phyloP scores from a whole-genome alignment of 2,888 invertebrate genomes.

The Sympetrum striolatum region DNA sequence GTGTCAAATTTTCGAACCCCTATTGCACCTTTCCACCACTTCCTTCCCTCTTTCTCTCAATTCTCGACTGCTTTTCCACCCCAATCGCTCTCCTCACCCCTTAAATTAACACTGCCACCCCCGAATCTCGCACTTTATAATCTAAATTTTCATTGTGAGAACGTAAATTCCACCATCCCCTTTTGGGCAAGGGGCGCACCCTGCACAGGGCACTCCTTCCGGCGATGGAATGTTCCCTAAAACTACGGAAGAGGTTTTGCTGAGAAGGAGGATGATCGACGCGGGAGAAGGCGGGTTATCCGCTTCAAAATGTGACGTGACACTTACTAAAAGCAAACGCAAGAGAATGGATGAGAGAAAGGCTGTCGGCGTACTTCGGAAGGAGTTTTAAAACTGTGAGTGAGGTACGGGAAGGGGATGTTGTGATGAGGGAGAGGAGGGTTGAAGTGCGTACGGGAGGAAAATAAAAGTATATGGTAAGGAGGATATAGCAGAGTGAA shows the following conservation, averaged over 20 bases:
- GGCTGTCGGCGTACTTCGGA: neutral
- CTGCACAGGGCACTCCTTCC: neutral
- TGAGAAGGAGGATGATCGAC: neutral
- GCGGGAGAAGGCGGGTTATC: neutral
- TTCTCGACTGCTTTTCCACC: neutral
- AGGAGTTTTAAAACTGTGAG: neutral
- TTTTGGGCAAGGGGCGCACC: neutral
- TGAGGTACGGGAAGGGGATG: neutral
- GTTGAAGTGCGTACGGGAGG: neutral
- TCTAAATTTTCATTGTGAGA: neutral
- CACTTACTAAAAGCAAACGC: constrained; percentile 25
- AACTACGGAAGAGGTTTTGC: neutral
- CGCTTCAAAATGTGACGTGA: constrained; percentile 15
- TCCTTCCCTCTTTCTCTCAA: neutral
- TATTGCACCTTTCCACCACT: neutral
- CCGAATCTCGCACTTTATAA: neutral
- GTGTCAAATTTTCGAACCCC: neutral
- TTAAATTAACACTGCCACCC: neutral
- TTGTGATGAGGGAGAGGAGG: neutral
- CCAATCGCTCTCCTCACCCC: neutral
- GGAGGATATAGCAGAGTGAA: neutral
- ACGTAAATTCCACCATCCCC: neutral
- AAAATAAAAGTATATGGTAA: neutral
- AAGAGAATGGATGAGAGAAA: neutral
- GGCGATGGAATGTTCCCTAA: neutral